Evolutionary conservation across 1,140 invertebrate genomes (phyloP).

Genomic region (Coelopa frigida): DNA sequence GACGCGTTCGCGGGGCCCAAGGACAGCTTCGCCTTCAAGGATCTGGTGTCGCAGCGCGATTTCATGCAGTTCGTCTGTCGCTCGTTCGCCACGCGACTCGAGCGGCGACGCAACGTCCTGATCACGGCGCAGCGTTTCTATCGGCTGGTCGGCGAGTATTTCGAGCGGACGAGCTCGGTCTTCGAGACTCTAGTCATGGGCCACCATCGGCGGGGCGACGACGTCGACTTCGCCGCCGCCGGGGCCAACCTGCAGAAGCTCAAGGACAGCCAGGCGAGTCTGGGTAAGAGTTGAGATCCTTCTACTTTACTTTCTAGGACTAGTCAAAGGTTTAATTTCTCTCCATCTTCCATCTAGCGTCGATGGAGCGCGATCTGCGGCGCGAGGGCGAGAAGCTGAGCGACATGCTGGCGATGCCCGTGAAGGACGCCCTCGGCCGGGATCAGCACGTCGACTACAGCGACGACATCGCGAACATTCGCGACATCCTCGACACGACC

Average conservation of each 20-base stretch:
- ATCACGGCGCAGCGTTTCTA: conserved; percentile 71
- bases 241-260: conserved; percentile 49
- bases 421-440: conserved; percentile 69
- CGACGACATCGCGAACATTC: conserved; percentile 62
- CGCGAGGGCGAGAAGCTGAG: conserved; percentile 71
- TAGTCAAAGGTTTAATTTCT: too few species aligned
- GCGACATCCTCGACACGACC: conserved; percentile 59
- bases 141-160: conserved; percentile 65
- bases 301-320: too few species aligned
- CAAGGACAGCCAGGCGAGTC: conserved; percentile 49
- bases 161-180: conserved; percentile 57
- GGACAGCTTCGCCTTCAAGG: conserved; percentile 44
- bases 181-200: conserved; percentile 60
- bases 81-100: conserved; percentile 68
- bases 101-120: conserved; percentile 64
- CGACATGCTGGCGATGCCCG: conserved; percentile 69
- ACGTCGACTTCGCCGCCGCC: conserved; percentile 51
- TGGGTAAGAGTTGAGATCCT: conserved; percentile 50
- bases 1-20: conserved; percentile 50
- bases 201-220: conserved; percentile 29
- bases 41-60: conserved; percentile 59
- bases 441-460: conserved; percentile 66
- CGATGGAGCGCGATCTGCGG: conserved; percentile 59
- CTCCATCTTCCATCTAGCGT: too few species aligned
- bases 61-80: conserved; percentile 76